Evolutionary conservation across 2,113 vertebrate species (phyloP).

Genomic region (Carassius carassius): DNA sequence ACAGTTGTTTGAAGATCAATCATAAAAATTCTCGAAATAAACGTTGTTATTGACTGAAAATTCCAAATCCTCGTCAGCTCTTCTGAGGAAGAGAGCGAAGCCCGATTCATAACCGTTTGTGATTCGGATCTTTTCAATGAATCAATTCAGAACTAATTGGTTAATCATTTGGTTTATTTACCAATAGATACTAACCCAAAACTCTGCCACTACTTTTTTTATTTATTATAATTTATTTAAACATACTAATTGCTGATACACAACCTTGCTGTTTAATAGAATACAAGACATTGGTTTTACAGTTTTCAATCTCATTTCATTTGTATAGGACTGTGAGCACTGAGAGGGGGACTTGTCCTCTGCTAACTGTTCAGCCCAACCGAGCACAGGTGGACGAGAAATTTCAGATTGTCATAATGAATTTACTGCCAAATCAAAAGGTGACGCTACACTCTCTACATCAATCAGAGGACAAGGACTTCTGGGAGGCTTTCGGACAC

Average conservation of each 20-base stretch:
- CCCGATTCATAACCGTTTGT: not conserved
- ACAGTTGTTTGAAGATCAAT: not conserved
- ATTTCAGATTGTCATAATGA: conserved; percentile 64
- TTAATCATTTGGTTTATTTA: not conserved
- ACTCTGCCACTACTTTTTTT: too few species aligned
- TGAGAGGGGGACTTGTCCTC: not conserved
- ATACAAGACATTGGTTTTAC: not conserved
- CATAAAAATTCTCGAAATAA: not conserved
- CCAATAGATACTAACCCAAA: not conserved
- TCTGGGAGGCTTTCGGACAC: conserved; percentile 75
- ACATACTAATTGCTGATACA: not conserved
- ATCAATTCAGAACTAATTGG: not conserved
- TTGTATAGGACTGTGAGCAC: conserved; percentile 34
- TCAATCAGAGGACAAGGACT: conserved; percentile 67
- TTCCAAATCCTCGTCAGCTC: not conserved
- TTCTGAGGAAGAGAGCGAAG: not conserved
- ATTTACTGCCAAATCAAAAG: conserved; percentile 57
- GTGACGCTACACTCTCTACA: conserved; percentile 69
- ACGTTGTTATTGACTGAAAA: not conserved
- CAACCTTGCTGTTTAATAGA: not conserved
- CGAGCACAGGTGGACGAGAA: conserved; percentile 71
- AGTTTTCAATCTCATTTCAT: not conserved
- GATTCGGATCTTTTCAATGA: not conserved
- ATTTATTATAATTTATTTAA: not conserved
- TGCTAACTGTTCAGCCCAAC: conserved; percentile 62